Conservation (phyloP, 1,140 invertebrate species). For the Meloidogyne exigua region DNA sequence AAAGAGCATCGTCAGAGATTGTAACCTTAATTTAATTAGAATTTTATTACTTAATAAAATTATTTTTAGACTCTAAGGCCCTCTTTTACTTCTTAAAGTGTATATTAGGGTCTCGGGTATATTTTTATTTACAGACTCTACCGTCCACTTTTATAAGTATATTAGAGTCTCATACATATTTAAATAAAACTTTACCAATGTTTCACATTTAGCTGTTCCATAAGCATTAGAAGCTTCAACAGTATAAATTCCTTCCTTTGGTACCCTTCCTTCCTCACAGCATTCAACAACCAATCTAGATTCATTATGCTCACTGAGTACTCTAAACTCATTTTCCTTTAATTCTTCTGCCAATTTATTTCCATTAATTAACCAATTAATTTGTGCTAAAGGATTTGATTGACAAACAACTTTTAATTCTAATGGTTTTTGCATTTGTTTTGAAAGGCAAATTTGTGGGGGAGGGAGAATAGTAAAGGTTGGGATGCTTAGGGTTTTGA, state of each 20-base stretch:
- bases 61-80: no score
- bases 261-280: slow-evolving; percentile 39
- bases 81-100: no score
- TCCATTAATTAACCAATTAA: slow-evolving; percentile 56
- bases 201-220: slow-evolving; percentile 6
- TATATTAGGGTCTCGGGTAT: no score
- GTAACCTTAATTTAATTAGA: neutral
- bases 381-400: slow-evolving; percentile 45
- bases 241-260: slow-evolving; percentile 44
- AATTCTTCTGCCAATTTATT: slow-evolving; percentile 33
- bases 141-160: no score
- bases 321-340: slow-evolving; percentile 39
- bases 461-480: neutral
- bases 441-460: neutral
- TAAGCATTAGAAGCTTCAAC: slow-evolving; percentile 22
- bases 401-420: slow-evolving; percentile 2
- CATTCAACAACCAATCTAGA: slow-evolving; percentile 50
- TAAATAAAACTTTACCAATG: neutral
- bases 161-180: no score
- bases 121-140: no score
- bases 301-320: slow-evolving; percentile 41
- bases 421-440: slow-evolving; percentile 28
- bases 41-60: no score
- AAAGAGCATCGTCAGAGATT: neutral
- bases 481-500: slow-evolving; percentile 30